A percentile compares a stretch with the other conserved stretches of the same genome.
Evolutionary conservation across 2,113 vertebrate genomes (phyloP).

Genomic region (Ceratotherium simum): DNA sequence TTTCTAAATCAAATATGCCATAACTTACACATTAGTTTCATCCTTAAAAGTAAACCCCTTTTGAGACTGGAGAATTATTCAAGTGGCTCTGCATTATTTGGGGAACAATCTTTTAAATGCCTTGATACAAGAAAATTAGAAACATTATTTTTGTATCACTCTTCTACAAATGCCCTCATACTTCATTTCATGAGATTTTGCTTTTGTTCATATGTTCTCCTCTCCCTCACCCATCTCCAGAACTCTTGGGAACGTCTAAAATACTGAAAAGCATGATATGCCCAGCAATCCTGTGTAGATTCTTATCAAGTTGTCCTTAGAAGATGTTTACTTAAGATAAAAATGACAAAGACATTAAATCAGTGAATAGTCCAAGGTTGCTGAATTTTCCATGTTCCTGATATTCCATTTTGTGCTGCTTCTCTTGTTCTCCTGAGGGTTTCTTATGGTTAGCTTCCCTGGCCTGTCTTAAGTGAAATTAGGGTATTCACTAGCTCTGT

Average conservation of each 20-base stretch:
- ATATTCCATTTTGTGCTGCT: neutral
- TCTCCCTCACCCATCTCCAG: neutral
- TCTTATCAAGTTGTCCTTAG: neutral
- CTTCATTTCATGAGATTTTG: neutral
- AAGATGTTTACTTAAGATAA: neutral
- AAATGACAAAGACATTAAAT: neutral
- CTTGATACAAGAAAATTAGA: neutral
- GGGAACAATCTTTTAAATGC: neutral
- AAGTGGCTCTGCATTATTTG: neutral
- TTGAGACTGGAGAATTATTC: neutral
- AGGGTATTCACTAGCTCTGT: rapidly evolving
- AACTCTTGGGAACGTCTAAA: neutral
- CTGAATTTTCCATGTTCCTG: neutral
- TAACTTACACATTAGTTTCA: neutral
- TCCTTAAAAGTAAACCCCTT: conserved; percentile 27
- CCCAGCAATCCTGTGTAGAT: neutral
- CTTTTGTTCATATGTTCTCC: neutral
- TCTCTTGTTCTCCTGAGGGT: neutral
- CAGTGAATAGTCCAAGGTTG: neutral
- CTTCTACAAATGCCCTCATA: neutral
- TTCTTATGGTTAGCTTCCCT: neutral
- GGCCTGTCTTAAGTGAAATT: neutral
- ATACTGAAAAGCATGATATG: neutral
- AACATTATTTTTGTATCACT: neutral
- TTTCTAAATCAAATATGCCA: neutral